Evolutionary conservation across 2,797 vertebrate genomes (phyloP).

Genomic region (Kryptolebias ocellatus): DNA sequence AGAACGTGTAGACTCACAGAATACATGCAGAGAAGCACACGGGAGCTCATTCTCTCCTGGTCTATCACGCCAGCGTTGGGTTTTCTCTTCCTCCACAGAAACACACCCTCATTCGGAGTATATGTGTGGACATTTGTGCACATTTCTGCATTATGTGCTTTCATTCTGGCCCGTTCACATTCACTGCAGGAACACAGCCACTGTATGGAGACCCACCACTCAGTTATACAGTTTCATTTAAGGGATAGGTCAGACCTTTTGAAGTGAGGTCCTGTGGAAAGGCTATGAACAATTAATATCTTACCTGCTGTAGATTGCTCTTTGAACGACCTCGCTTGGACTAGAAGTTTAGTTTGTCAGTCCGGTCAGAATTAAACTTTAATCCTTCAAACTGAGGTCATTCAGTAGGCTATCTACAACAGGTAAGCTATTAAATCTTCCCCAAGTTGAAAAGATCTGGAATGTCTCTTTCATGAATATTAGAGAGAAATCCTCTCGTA

Average conservation of each 20-base stretch:
- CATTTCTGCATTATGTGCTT: conserved; percentile 1
- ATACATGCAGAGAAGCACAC: conserved; percentile 36
- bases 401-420: too few relatives aligned
- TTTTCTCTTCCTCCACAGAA: conserved; percentile 13
- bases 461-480: too few relatives aligned
- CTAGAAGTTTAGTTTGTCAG: too few relatives aligned
- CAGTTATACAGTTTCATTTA: too few relatives aligned
- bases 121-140: neutral
- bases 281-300: too few relatives aligned
- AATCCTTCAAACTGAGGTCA: too few relatives aligned
- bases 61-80: neutral
- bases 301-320: too few relatives aligned
- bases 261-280: neutral
- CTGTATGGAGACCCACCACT: too few relatives aligned
- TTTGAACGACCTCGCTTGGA: too few relatives aligned
- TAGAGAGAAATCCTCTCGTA: neutral
- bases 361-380: too few relatives aligned
- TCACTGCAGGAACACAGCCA: neutral
- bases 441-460: neutral
- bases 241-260: too few relatives aligned
- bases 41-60: conserved; percentile 18
- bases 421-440: too few relatives aligned
- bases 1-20: conserved; percentile 49
- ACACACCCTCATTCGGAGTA: conserved; percentile 9
- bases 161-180: neutral